These are phyloP conservation scores for Bothrops jararaca DNA, from an alignment of 2,113 vertebrate genomes.

Conservation along the genomic window DNA sequence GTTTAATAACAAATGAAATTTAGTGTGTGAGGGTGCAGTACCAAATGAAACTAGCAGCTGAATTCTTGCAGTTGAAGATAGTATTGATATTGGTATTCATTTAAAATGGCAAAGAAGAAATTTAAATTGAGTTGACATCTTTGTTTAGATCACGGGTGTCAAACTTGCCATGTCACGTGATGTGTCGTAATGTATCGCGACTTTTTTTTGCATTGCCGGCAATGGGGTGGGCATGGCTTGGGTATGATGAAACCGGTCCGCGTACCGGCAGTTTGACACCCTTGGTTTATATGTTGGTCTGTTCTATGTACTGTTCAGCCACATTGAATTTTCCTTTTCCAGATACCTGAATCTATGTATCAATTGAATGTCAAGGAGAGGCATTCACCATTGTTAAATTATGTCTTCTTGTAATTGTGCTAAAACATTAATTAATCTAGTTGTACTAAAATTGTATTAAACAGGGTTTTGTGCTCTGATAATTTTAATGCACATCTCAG, in stretches of 20 bases:
- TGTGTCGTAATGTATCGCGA: no score
- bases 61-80: background rate
- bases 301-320: background rate
- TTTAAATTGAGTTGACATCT: background rate
- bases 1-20: background rate
- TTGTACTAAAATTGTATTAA: background rate
- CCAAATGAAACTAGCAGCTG: slow-evolving; percentile 2
- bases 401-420: background rate
- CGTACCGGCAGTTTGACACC: no score
- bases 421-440: slow-evolving; percentile 7
- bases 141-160: background rate
- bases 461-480: slow-evolving; percentile 24
- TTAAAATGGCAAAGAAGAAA: slow-evolving; percentile 29
- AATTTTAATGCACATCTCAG: slow-evolving; percentile 48
- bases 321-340: background rate
- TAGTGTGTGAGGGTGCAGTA: background rate
- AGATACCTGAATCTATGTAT: slow-evolving; percentile 34
- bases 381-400: slow-evolving; percentile 1
- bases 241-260: no score
- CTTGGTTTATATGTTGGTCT: slow-evolving; percentile 2
- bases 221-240: no score
- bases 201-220: no score
- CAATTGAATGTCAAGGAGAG: slow-evolving; percentile 1
- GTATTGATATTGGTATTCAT: slow-evolving; percentile 9
- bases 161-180: no score